Evolutionary conservation across 1,140 invertebrate genomes (phyloP).

Genomic region (Gryon sp.): DNA sequence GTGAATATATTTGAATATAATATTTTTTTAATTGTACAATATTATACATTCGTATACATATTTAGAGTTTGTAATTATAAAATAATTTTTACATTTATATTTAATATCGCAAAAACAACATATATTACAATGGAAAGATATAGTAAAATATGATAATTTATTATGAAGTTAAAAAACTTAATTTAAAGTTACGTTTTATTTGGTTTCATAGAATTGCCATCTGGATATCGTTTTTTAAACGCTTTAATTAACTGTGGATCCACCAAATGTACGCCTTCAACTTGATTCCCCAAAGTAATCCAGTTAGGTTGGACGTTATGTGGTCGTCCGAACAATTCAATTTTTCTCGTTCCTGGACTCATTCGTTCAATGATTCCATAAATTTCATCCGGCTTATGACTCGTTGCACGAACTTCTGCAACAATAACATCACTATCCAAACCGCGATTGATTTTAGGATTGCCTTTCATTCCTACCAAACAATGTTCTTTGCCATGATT

Average conservation of each 20-base stretch:
- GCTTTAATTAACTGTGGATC: slow-evolving; percentile 94
- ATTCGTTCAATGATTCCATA: slow-evolving; percentile 94
- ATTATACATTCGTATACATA: too few species aligned
- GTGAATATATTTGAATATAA: too few species aligned
- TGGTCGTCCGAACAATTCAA: slow-evolving; percentile 97
- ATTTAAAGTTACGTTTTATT: slow-evolving; percentile 66
- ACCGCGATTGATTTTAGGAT: slow-evolving; percentile 94
- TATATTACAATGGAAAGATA: too few species aligned
- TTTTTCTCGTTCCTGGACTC: slow-evolving; percentile 96
- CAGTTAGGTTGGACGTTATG: slow-evolving; percentile 99
- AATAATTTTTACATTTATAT: too few species aligned
- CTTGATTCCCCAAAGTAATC: slow-evolving; percentile 97
- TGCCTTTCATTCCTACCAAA: slow-evolving; percentile 97
- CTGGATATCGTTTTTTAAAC: slow-evolving; percentile 95
- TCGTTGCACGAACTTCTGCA: slow-evolving; percentile 97
- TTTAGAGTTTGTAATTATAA: too few species aligned
- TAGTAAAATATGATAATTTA: too few species aligned
- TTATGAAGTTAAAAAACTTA: too few species aligned
- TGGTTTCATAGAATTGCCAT: slow-evolving; percentile 91
- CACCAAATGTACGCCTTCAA: slow-evolving; percentile 95
- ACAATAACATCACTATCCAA: slow-evolving; percentile 99
- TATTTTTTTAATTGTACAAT: too few species aligned
- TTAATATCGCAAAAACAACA: too few species aligned
- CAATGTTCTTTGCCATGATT: slow-evolving; percentile 99
- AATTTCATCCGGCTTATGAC: slow-evolving; percentile 99